Percentiles rank a stretch among this genome's conserved stretches.
Conservation (phyloP, 2,888 invertebrate species). For the Caradrina kadenii region DNA sequence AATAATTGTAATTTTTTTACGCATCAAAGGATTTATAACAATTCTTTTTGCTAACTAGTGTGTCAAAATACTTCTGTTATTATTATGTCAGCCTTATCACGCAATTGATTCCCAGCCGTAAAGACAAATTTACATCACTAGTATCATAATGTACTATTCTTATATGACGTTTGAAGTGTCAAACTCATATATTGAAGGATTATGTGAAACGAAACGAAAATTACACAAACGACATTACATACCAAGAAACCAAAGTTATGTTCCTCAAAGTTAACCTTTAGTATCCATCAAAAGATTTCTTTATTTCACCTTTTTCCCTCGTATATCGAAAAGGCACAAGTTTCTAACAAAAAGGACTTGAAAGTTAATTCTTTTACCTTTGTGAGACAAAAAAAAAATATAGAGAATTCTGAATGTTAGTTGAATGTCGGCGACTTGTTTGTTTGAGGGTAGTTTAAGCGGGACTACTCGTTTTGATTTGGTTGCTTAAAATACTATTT, state of each 20-base stretch:
- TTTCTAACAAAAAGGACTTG: conserved; percentile 58
- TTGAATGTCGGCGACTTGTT: conserved; percentile 27
- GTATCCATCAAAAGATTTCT: conserved; percentile 62
- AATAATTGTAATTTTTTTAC: too few species aligned
- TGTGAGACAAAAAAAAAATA: conserved; percentile 57
- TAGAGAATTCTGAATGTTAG: conserved; percentile 39
- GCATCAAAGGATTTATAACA: too few species aligned
- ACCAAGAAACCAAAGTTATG: conserved; percentile 41
- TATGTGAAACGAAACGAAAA: neutral
- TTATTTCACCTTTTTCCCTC: conserved; percentile 48
- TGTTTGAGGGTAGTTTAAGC: conserved; percentile 19
- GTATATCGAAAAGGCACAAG: conserved; percentile 50
- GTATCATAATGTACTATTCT: too few species aligned
- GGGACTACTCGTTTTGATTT: conserved; percentile 22
- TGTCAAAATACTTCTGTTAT: too few species aligned
- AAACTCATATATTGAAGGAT: too few species aligned
- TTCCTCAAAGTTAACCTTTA: conserved; percentile 34
- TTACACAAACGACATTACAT: conserved; percentile 38
- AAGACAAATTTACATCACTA: too few species aligned
- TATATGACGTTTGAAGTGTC: too few species aligned
- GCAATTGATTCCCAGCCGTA: too few species aligned
- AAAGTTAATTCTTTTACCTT: conserved; percentile 60
- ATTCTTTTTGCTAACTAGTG: too few species aligned
- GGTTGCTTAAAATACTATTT: too few species aligned
- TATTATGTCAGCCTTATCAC: too few species aligned